A percentile compares a stretch with the other conserved stretches of the same genome.
Evolutionary conservation across 2,113 vertebrate genomes (phyloP).

Genomic region (Leucoraja erinaceus): DNA sequence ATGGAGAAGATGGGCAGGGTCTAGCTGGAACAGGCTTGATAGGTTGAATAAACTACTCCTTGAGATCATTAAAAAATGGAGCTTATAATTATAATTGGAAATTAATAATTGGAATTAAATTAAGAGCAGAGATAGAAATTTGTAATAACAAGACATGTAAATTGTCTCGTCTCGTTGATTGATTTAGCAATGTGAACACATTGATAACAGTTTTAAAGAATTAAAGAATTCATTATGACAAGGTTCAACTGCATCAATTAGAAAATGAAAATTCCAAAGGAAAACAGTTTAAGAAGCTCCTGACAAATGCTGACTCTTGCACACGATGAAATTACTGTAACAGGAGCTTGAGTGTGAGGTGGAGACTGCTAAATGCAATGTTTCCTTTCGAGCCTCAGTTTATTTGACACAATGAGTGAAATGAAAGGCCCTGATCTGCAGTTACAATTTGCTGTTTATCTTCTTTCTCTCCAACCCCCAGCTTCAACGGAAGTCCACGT

Average conservation of each 20-base stretch:
- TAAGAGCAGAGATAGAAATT: neutral
- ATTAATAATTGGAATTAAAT: neutral
- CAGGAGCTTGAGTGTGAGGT: slow-evolving; percentile 27
- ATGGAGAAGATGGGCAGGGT: neutral
- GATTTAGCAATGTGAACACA: neutral
- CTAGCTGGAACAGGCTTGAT: neutral
- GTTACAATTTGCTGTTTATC: slow-evolving; percentile 76
- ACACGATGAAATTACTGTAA: slow-evolving; percentile 29
- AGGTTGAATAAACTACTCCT: neutral
- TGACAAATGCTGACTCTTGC: neutral
- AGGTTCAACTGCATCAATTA: slow-evolving; percentile 18
- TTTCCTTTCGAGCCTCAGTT: slow-evolving; percentile 27
- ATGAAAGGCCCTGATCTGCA: neutral
- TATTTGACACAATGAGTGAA: slow-evolving; percentile 27
- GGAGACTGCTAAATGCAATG: slow-evolving; percentile 11
- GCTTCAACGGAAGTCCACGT: slow-evolving; percentile 95
- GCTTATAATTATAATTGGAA: neutral
- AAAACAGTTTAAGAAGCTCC: neutral
- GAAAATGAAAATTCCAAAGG: neutral
- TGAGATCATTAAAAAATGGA: neutral
- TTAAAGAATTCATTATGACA: neutral
- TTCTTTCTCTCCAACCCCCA: slow-evolving; percentile 92
- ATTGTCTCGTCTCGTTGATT: neutral
- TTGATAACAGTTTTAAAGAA: neutral
- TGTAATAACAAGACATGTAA: neutral